Evolutionary conservation across 2,888 invertebrate genomes (phyloP).

Genomic region (Schizotus pectinicornis): DNA sequence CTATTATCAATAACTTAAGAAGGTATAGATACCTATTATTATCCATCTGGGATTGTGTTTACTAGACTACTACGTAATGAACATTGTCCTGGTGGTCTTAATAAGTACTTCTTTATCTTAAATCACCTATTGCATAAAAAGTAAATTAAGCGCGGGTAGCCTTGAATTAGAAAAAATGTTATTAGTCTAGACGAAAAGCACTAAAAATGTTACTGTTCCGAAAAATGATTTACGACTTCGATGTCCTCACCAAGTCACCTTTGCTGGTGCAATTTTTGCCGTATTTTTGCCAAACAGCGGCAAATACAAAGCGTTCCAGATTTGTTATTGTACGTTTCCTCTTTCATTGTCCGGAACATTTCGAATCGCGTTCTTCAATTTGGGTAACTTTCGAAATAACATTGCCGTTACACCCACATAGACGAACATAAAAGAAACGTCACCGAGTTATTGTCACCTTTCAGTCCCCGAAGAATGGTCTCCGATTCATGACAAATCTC

Average conservation of each 20-base stretch:
- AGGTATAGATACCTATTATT: too few species aligned
- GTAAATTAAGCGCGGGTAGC: background rate
- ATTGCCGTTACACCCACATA: conserved; percentile 19
- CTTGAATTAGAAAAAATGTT: conserved; percentile 4
- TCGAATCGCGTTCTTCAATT: background rate
- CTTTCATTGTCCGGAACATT: conserved; percentile 7
- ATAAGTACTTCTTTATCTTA: too few species aligned
- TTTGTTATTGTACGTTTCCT: conserved; percentile 22
- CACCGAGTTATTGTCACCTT: conserved; percentile 11
- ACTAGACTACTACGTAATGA: too few species aligned
- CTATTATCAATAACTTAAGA: too few species aligned
- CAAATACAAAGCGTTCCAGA: conserved; percentile 14
- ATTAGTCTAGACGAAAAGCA: conserved; percentile 26
- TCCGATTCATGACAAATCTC: background rate
- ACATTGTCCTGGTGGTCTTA: too few species aligned
- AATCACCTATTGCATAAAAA: too few species aligned
- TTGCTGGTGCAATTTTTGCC: conserved; percentile 3
- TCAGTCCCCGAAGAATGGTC: background rate
- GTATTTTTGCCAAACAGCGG: conserved; percentile 14
- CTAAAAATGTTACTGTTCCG: conserved; percentile 27
- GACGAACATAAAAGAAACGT: conserved; percentile 21
- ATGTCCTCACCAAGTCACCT: conserved; percentile 24
- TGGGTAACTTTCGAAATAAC: conserved; percentile 10
- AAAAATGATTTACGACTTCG: conserved; percentile 29
- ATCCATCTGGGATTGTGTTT: too few species aligned